Conservation (phyloP, 2,888 invertebrate species). For the Eristalis pertinax region DNA sequence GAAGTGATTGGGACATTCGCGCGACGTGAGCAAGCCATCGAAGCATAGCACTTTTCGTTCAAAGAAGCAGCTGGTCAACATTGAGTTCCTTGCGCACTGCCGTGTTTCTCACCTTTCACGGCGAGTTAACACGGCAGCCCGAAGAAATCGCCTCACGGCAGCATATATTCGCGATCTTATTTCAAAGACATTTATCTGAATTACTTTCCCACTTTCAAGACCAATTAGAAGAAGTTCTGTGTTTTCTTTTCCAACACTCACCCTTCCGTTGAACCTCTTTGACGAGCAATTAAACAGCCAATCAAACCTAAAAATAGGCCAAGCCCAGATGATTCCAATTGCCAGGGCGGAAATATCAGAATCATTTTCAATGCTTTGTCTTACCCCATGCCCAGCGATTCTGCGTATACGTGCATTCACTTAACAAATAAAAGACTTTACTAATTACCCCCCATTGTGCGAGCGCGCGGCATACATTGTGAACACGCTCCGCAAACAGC, state of each 20-base stretch:
- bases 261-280: not conserved
- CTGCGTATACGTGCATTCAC: constrained; percentile 34
- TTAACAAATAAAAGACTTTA: constrained; percentile 56
- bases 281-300: not conserved
- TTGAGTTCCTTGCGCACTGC: too few species aligned
- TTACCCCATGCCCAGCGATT: not conserved
- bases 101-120: too few species aligned
- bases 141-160: too few species aligned
- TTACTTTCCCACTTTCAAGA: not conserved
- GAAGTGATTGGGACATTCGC: too few species aligned
- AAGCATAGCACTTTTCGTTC: too few species aligned
- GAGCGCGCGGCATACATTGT: constrained; percentile 19
- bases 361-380: constrained; percentile 24
- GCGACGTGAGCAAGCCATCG: too few species aligned
- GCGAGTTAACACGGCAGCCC: too few species aligned
- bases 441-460: constrained; percentile 69
- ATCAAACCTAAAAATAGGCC: not conserved
- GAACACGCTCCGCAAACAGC: constrained; percentile 56
- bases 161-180: too few species aligned
- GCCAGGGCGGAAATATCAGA: constrained; percentile 29
- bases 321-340: constrained; percentile 13
- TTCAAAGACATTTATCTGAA: too few species aligned
- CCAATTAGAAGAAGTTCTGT: not conserved
- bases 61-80: too few species aligned
- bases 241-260: not conserved